Base-by-base conservation (phyloP, 2,888 invertebrate genomes). In the Drosophila austrosaltans region DNA sequence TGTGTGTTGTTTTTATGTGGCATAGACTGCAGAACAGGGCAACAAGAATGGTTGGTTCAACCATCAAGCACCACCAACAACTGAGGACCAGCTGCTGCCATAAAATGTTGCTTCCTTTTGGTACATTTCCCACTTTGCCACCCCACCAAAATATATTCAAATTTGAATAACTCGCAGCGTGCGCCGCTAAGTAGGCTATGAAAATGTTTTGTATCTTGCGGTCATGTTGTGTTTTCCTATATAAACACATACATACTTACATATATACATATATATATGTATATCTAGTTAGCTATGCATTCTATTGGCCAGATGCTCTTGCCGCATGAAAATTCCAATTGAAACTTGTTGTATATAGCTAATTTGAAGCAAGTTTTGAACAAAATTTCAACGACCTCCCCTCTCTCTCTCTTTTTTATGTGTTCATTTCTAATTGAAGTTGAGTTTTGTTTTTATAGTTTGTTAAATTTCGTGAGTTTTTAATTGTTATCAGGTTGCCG, bases 181-280 rank as follows among this genome's bases (percentile, higher is more conserved):
- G 84, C 81, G 76, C 76, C 76, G 70, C 73, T 78, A 87, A 87
- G 84, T 83, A 75, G 81, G 78, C 81, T 70, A 87, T 82, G 81
- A 81, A 83, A 72, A 78, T 64, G 72, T 63, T 58, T 61, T 12
- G 39, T 8, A 25, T 48, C 25, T 28, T 71, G 56, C 63, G 75
- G 67, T 64, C 58, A 28, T 22, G 60, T 56, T 36, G 25, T 10
- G 8, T 6, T 53, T 54, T 36, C 36, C 10, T 36, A 36, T 36
- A 16, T 42, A 56, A 3, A 56, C 6, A 56, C 22, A 59, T 42
- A 59, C 28, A 59, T 25, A 44, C 12, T 32, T 4, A 57, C 6
- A 53, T 1, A 36, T 36, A 57, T 4, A 57, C 6, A 53, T 1
- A 36, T 36, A 12, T 53, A 57, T 3, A 53, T 3, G 20, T 36